Evolutionary conservation across 2,888 invertebrate genomes (phyloP).

Genomic region (Incurvaria masculella): DNA sequence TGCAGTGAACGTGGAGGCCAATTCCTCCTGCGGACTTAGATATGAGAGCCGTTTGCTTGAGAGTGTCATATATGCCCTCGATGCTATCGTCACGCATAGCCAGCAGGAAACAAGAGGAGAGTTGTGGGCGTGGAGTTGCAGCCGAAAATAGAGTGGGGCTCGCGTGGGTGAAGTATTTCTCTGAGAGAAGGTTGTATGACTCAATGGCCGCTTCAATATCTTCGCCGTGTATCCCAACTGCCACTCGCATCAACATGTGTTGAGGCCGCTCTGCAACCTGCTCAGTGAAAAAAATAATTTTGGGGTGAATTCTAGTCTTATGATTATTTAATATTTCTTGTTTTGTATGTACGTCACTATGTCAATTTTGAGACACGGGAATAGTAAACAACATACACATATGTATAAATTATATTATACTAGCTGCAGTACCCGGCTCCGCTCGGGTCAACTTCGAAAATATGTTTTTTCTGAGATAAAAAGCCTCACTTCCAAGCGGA

Average conservation of each 20-base stretch:
- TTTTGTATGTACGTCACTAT: too few species aligned
- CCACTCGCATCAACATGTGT: slow-evolving; percentile 97
- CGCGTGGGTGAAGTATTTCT: slow-evolving; percentile 96
- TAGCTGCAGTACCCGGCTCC: too few species aligned
- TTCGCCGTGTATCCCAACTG: slow-evolving; percentile 94
- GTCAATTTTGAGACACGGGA: too few species aligned
- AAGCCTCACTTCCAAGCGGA: too few species aligned
- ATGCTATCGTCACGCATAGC: slow-evolving; percentile 95
- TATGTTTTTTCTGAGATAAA: too few species aligned
- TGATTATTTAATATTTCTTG: too few species aligned
- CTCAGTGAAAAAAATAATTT: too few species aligned
- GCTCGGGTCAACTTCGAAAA: too few species aligned
- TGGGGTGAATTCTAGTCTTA: too few species aligned
- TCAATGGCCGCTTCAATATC: slow-evolving; percentile 91
- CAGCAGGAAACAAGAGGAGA: slow-evolving; percentile 93
- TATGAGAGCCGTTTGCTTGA: slow-evolving; percentile 91
- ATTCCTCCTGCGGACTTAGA: slow-evolving; percentile 98
- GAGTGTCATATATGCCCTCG: slow-evolving; percentile 90
- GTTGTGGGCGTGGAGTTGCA: slow-evolving; percentile 85
- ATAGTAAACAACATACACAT: too few species aligned
- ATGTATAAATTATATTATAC: too few species aligned
- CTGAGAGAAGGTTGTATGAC: slow-evolving; percentile 94
- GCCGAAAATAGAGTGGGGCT: slow-evolving; percentile 97
- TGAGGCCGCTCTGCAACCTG: slow-evolving; percentile 92
- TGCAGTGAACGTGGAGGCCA: slow-evolving; percentile 94